Evolutionary conservation across 2,113 vertebrate genomes (phyloP), one percentile per base, ranked within the genome.

Genomic region (Tricholaema leucomelas): DNA sequence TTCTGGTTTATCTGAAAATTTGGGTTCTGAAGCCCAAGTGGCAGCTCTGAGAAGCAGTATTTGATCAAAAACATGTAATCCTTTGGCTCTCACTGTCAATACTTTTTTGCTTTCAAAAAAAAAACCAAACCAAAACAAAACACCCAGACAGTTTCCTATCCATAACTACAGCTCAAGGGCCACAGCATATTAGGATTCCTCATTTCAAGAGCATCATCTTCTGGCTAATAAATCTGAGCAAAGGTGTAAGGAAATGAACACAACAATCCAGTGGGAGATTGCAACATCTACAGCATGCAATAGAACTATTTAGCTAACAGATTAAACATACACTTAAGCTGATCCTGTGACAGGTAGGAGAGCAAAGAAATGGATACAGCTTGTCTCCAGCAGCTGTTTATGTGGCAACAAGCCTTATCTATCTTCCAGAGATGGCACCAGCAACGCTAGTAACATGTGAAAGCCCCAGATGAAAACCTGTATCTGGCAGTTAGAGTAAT

Each of bases 351-450:
- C 11, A 86, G 60, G 12, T 44, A 70, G 27, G 20, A 64, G 59
- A 72, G 20, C 10, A 48, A 74, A 55, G 67, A 60, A 61, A 69
- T 30, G 55, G 65, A 72, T 12, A 14, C 8, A 23, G 59, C 75
- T 65, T 28, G 8, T 33, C 31, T 72, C 24, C 55, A 70, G 67
- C 27, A 79, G 50, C 30, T 87, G 30, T 54, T 75, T 13, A 65
- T 5, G 10, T n/a, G 63, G 55, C 28, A 30, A 63, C 0, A 0
- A 89, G 70, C 28, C 15, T 63, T 31, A 52, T 4, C 35, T 61
- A 52, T 4, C 35, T 61, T 23, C 23, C 52, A 46, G 73, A 71
- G 33, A 59, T 15, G 19, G 14, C 66, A 75, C 15, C 78, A 79
- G 24, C 35, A 63, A 46, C 8, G 15, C 71, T 30, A 23, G 31